Evolutionary conservation across 2,888 invertebrate species (phyloP), one percentile per base, ranked within the genome.

Genomic region (Melangyna quadrimaculata): DNA sequence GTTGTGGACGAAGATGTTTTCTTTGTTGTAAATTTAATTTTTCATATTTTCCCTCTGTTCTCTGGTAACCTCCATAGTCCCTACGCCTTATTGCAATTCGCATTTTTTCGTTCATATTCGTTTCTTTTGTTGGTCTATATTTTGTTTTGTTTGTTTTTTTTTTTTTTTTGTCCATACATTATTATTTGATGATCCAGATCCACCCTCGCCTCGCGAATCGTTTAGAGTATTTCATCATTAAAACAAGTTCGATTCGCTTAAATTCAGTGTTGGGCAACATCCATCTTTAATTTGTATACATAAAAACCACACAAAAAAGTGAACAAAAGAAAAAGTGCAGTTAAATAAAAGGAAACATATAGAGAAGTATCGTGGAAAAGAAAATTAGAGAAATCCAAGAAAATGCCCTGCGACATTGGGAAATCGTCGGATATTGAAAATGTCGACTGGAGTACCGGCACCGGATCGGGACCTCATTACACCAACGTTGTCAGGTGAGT

Each of bases 351-450:
- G 35, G 14, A 75, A 55, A 19, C n/a, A 57, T 22, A 48, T 22
- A 53, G n/a, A 65, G 17, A 14, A 70, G 35, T 45, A 37, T 59
- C 12, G 43, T 51, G 22, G 48, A 40, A 14, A 14, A 77, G 4
- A 53, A 59, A 32, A 55, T 71, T 59, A 37, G 27, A 53, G 48
- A 77, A 74, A 51, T 53, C 12, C 63, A 55, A 51, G 59, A 88
- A 88, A 89, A 95, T 95, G 95, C 94, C 94, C 90, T 94, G 94
- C 89, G 95, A 95, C 90, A 94, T 94, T 91, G 94, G 94, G 89
- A 95, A 95, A 92, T 94, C 94, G 82, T 94, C 94, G 89, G 95
- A 95, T 90, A 94, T 94, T 88, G 95, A 95, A 90, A 94, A 94
- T 91, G 94, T 94, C 92, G 94, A 94, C 92, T 94, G 94, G 94